Evolutionary conservation across 2,888 invertebrate genomes (phyloP).

Genomic region (Chymomyza procnemis): DNA sequence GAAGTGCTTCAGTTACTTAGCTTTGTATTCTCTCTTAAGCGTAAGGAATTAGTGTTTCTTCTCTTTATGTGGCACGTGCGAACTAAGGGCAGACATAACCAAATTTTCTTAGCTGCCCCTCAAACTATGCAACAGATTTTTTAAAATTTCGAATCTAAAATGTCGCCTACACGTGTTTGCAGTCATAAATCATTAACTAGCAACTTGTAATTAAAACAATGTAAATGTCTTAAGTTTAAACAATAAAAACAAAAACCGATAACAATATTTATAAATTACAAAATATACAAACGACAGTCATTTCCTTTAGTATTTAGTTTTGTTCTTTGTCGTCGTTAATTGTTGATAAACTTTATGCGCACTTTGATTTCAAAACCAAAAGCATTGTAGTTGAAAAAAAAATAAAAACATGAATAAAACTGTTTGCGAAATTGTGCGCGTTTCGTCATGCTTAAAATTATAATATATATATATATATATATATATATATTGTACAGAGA

Average conservation of each 20-base stretch:
- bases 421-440: constrained; percentile 6
- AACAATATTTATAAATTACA: background rate
- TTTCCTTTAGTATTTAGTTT: constrained; percentile 28
- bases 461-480: constrained; percentile 7
- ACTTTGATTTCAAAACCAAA: constrained; percentile 14
- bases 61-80: too few species aligned
- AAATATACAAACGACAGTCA: background rate
- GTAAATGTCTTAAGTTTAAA: background rate
- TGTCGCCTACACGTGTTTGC: background rate
- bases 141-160: background rate
- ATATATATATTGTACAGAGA: too few species aligned
- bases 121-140: constrained; percentile 36
- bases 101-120: constrained; percentile 17
- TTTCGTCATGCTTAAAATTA: constrained; percentile 35
- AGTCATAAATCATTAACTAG: background rate
- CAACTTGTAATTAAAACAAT: background rate
- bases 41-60: too few species aligned
- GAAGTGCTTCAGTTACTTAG: too few species aligned
- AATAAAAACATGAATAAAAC: too few species aligned
- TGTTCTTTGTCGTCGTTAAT: background rate
- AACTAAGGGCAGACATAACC: too few species aligned
- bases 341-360: constrained; percentile 41
- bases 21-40: too few species aligned
- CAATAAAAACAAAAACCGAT: background rate
- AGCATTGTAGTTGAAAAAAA: background rate